Evolutionary conservation across 2,888 invertebrate genomes (phyloP).

Genomic region (Caradrina clavipalpis): DNA sequence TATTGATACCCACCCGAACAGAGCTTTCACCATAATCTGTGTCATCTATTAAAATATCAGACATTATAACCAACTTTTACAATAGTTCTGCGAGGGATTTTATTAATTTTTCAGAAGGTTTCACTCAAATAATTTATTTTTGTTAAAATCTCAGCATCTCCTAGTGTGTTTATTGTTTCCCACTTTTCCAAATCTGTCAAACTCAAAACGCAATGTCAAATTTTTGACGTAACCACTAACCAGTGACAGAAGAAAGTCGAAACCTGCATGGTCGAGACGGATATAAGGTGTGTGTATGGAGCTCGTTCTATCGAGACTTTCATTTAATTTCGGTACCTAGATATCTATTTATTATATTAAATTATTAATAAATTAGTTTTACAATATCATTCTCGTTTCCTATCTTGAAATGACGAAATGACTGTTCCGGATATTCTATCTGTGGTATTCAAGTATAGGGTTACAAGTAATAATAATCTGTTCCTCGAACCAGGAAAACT

Average conservation of each 20-base stretch:
- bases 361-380: too few relatives aligned
- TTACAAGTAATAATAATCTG: neutral
- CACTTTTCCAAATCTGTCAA: neutral
- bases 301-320: too few relatives aligned
- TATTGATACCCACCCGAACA: constrained; percentile 53
- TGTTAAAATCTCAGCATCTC: neutral
- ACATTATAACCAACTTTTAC: constrained; percentile 36
- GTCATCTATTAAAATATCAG: constrained; percentile 57
- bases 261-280: too few relatives aligned
- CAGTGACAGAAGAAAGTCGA: too few relatives aligned
- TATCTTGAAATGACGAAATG: too few relatives aligned
- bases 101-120: neutral
- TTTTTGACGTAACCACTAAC: too few relatives aligned
- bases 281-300: too few relatives aligned
- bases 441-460: neutral
- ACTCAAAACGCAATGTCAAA: neutral
- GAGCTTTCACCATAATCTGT: constrained; percentile 49
- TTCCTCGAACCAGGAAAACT: neutral
- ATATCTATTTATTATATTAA: too few relatives aligned
- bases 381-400: too few relatives aligned
- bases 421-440: neutral
- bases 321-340: too few relatives aligned
- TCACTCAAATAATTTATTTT: neutral
- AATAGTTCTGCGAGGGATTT: neutral
- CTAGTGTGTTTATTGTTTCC: neutral